These are phyloP conservation scores for Pterostichus madidus DNA, from an alignment of 2,888 invertebrate genomes.

Conservation along the genomic window DNA sequence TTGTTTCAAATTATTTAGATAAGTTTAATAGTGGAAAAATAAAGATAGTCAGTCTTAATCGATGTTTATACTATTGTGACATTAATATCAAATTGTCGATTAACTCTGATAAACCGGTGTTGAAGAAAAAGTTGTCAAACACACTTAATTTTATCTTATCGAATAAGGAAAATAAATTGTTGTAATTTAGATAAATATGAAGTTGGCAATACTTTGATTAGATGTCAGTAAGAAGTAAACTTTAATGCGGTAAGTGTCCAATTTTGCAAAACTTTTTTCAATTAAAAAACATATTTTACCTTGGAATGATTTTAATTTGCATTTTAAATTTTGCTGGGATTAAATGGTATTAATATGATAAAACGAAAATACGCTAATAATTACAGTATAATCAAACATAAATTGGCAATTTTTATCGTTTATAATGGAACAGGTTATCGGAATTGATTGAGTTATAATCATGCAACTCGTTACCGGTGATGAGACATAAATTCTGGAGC, in stretches of 20 bases:
- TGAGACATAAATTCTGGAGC: slow-evolving; percentile 37
- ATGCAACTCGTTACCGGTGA: slow-evolving; percentile 32
- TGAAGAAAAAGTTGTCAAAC: slow-evolving; percentile 8
- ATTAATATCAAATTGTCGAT: no score
- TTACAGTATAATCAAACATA: slow-evolving; percentile 50
- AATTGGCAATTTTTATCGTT: slow-evolving; percentile 45
- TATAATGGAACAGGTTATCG: slow-evolving; percentile 54
- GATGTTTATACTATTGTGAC: no score
- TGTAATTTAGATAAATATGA: slow-evolving; percentile 40
- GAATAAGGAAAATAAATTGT: slow-evolving; percentile 18
- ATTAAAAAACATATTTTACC: slow-evolving; percentile 43
- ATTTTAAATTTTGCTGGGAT: slow-evolving; percentile 51
- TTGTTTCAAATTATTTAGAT: no score
- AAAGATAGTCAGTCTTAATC: no score
- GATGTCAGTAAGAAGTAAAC: slow-evolving; percentile 17
- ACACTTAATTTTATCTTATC: slow-evolving; percentile 31
- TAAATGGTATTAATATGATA: slow-evolving; percentile 56
- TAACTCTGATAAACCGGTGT: not conserved
- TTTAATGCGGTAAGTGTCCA: slow-evolving; percentile 26
- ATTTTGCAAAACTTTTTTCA: slow-evolving; percentile 42
- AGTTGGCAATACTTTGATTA: slow-evolving; percentile 16
- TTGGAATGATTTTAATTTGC: slow-evolving; percentile 46
- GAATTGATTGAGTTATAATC: slow-evolving; percentile 54
- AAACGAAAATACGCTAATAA: slow-evolving; percentile 53
- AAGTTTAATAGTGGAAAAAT: no score